Conservation (phyloP, 2,888 invertebrate genomes). For the Platycheirus albimanus region DNA sequence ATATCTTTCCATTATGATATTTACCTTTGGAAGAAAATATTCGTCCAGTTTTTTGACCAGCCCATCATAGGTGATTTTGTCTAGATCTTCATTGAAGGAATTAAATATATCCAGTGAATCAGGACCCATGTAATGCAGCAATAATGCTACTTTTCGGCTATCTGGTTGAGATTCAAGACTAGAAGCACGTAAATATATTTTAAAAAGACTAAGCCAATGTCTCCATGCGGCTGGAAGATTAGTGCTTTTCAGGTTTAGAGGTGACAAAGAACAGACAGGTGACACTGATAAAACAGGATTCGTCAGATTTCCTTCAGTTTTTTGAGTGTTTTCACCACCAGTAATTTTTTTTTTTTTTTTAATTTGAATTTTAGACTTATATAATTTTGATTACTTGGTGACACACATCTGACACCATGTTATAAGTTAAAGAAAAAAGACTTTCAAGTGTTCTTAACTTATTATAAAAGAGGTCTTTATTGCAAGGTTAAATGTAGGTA, state of each 20-base stretch:
- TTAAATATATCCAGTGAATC: conserved; percentile 51
- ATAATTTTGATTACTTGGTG: not conserved
- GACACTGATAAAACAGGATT: not conserved
- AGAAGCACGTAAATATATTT: conserved; percentile 23
- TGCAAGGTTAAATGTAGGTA: not conserved
- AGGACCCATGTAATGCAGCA: conserved; percentile 30
- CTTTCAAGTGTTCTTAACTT: not conserved
- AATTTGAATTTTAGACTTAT: not conserved
- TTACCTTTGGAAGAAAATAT: conserved; percentile 56
- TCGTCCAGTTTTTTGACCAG: conserved; percentile 39
- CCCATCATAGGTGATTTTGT: conserved; percentile 21
- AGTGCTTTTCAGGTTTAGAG: conserved; percentile 5
- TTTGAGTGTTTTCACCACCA: not conserved
- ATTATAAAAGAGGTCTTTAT: not conserved
- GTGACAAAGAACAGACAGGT: not conserved
- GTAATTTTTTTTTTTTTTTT: not conserved
- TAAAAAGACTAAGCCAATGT: not conserved
- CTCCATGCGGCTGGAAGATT: not conserved
- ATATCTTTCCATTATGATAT: conserved; percentile 50
- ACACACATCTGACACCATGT: not conserved
- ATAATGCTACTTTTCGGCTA: conserved; percentile 12
- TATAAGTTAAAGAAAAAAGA: not conserved
- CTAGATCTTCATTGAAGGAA: conserved; percentile 42
- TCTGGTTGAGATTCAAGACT: not conserved
- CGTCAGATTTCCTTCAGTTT: not conserved